Evolutionary conservation across 1,140 invertebrate genomes (phyloP).

Genomic region (Zaprionus lachaisei): DNA sequence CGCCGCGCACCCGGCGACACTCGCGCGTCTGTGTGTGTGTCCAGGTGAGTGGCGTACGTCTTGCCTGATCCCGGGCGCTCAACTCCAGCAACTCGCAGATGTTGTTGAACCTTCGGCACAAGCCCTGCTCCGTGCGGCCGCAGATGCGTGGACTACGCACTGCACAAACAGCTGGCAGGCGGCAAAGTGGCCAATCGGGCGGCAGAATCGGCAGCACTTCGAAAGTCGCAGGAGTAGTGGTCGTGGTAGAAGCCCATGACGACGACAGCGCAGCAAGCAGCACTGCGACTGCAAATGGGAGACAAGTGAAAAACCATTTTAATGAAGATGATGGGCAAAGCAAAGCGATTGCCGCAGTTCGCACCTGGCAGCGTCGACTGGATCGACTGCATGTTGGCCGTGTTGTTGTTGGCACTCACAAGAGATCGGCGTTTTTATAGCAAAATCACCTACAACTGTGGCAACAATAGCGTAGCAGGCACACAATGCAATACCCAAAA

Average conservation of each 20-base stretch:
- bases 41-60: neutral
- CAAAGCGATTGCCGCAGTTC: neutral
- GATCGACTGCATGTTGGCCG: slow-evolving; percentile 25
- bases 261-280: slow-evolving; percentile 4
- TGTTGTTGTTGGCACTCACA: neutral
- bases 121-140: slow-evolving; percentile 39
- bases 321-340: too few relatives aligned
- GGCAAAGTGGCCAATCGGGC: slow-evolving; percentile 26
- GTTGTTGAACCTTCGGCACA: slow-evolving; percentile 60
- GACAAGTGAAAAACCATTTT: neutral
- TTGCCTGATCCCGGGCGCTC: slow-evolving; percentile 1
- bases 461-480: slow-evolving; percentile 11
- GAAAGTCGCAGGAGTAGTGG: neutral
- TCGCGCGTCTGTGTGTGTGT: slow-evolving; percentile 51
- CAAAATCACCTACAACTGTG: neutral
- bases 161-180: slow-evolving; percentile 42
- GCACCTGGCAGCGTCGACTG: slow-evolving; percentile 16
- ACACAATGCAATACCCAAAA: neutral
- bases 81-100: slow-evolving; percentile 55
- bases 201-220: slow-evolving; percentile 1
- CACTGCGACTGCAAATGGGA: neutral
- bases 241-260: neutral
- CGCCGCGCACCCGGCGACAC: slow-evolving; percentile 39
- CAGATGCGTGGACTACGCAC: slow-evolving; percentile 54
- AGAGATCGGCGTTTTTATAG: slow-evolving; percentile 25